phyloP scores from a whole-genome alignment of 2,888 invertebrate species.

The Acleris laterana region DNA sequence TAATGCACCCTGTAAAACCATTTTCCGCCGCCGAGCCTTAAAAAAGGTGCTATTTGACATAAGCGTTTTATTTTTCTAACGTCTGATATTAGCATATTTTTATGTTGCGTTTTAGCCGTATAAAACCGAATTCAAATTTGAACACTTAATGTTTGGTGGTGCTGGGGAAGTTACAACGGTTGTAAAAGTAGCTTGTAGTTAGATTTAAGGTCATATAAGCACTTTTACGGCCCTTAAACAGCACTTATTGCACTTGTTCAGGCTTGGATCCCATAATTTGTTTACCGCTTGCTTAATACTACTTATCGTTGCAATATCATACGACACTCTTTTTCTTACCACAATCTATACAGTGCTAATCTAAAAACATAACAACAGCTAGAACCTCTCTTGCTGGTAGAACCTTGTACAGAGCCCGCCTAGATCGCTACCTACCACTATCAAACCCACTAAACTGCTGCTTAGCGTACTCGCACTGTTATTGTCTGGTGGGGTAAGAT shows the following conservation, averaged over 20 bases:
- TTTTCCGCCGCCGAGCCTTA: not conserved
- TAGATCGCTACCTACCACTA: no score
- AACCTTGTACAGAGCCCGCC: no score
- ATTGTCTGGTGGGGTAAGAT: no score
- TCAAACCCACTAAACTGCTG: no score
- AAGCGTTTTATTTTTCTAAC: conserved; percentile 18
- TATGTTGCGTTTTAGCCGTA: conserved; percentile 3
- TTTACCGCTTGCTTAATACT: no score
- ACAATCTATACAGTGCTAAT: no score
- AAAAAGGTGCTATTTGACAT: conserved; percentile 22
- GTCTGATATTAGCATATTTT: conserved; percentile 16
- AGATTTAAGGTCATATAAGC: not conserved
- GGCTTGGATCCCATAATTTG: no score
- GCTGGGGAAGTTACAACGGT: not conserved
- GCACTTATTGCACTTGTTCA: not conserved
- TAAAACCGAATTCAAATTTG: conserved; percentile 8
- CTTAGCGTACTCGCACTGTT: no score
- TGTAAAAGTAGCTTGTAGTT: conserved; percentile 14
- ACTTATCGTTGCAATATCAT: no score
- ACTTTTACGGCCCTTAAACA: not conserved
- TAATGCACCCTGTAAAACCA: conserved; percentile 14
- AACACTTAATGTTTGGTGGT: not conserved
- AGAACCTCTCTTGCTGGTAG: no score
- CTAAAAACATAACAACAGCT: no score
- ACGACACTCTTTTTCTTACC: no score